Conservation (phyloP, 2,113 vertebrate genomes). For the Dermatemys mawii region DNA sequence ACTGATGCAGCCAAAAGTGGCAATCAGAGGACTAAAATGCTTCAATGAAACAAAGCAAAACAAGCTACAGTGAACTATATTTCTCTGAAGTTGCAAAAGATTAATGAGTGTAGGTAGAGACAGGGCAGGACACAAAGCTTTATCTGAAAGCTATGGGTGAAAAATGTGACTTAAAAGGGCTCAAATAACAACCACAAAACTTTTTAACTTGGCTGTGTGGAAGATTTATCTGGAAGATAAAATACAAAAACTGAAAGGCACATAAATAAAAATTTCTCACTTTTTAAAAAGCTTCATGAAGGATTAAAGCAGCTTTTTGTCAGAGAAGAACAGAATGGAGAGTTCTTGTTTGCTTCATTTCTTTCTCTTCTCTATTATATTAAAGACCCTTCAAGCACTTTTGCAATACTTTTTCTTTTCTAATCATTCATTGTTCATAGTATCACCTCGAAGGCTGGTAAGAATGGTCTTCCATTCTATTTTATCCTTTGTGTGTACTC, state of each 20-base stretch:
- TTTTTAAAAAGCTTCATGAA: conserved; percentile 25
- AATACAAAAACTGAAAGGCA: conserved; percentile 60
- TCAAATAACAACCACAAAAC: conserved; percentile 42
- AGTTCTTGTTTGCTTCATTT: background rate
- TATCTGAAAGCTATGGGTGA: conserved; percentile 35
- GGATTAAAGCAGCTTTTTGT: conserved; percentile 30
- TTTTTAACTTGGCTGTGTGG: conserved; percentile 45
- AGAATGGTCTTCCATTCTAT: background rate
- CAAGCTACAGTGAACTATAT: background rate
- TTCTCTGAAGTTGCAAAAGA: conserved; percentile 37
- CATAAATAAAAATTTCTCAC: conserved; percentile 50
- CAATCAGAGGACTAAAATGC: conserved; percentile 28
- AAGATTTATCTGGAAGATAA: conserved; percentile 65
- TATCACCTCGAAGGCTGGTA: background rate
- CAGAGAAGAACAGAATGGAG: conserved; percentile 31
- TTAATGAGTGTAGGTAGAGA: conserved; percentile 54
- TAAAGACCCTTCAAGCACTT: fast-evolving
- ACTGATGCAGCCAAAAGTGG: background rate
- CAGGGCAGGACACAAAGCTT: conserved; percentile 61
- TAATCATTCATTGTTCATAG: background rate
- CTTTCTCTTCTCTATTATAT: background rate
- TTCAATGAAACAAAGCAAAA: conserved; percentile 25
- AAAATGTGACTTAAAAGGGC: conserved; percentile 18
- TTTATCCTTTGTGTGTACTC: background rate
- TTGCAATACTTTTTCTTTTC: background rate